These are phyloP conservation scores for Cherax destructor DNA, from an alignment of 1,140 invertebrate genomes.

Conservation along the genomic window DNA sequence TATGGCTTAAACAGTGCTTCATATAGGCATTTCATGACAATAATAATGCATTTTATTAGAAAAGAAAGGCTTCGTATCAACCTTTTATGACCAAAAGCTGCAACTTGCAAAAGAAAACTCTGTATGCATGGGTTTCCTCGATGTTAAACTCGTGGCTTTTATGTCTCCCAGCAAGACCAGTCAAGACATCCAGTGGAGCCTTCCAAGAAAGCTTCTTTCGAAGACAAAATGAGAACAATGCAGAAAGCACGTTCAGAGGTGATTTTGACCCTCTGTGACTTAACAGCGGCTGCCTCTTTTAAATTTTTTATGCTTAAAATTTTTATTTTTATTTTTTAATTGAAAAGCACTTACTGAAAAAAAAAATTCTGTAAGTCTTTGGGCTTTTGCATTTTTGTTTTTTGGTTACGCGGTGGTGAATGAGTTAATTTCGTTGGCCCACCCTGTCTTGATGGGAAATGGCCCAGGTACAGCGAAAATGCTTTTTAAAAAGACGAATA, in stretches of 20 bases:
- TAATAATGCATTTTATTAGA: no score
- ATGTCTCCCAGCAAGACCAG: conserved; percentile 37
- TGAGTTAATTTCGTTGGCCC: no score
- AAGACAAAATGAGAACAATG: conserved; percentile 61
- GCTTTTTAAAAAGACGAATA: no score
- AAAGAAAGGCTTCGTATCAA: not conserved
- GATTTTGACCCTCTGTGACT: conserved; percentile 31
- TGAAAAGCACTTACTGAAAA: no score
- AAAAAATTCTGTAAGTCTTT: not conserved
- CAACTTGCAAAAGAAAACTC: not conserved
- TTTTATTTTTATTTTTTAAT: no score
- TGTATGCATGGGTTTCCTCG: not conserved
- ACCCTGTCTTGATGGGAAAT: no score
- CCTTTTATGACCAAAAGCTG: not conserved
- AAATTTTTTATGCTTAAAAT: not conserved
- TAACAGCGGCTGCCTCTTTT: not conserved
- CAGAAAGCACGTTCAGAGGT: conserved; percentile 52
- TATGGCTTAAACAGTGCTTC: no score
- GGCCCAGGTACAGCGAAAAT: no score
- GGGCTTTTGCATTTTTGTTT: not conserved
- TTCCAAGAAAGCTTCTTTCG: conserved; percentile 49
- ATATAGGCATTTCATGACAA: no score
- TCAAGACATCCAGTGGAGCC: conserved; percentile 16
- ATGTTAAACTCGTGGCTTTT: conserved; percentile 39
- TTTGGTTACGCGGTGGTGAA: no score